phyloP scores from a whole-genome alignment of 2,113 vertebrate genomes.

The Zosterops borbonicus region DNA sequence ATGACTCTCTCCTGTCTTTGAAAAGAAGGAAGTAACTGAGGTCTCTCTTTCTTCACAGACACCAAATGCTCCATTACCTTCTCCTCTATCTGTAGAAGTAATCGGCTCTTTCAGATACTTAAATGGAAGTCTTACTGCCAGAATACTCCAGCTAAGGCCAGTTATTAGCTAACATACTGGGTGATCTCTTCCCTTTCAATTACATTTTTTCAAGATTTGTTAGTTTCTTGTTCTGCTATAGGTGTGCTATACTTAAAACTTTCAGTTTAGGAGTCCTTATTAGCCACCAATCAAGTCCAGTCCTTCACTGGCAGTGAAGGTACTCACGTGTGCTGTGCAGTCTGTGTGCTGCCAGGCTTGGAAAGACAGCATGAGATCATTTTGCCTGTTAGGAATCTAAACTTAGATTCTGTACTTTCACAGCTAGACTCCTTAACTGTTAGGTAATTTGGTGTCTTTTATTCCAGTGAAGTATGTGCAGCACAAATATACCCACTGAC shows the following conservation, averaged over 20 bases:
- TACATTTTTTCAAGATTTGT: neutral
- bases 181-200: neutral
- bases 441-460: slow-evolving; percentile 8
- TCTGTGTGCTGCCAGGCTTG: neutral
- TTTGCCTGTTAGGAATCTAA: neutral
- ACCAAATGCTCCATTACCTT: neutral
- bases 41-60: neutral
- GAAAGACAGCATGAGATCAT: slow-evolving; percentile 3
- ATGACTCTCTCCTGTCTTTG: neutral
- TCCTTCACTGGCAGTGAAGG: neutral
- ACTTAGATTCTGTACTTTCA: slow-evolving; percentile 8
- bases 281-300: neutral
- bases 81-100: neutral
- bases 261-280: neutral
- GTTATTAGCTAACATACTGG: neutral
- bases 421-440: slow-evolving; percentile 10
- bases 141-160: neutral
- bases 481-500: slow-evolving; percentile 11
- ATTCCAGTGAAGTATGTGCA: neutral
- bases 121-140: neutral
- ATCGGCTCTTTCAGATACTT: neutral
- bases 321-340: neutral
- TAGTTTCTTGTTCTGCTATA: neutral
- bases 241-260: neutral
- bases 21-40: neutral